These are phyloP conservation scores for Passer domesticus DNA, from an alignment of 2,113 vertebrate species.

Conservation along the genomic window DNA sequence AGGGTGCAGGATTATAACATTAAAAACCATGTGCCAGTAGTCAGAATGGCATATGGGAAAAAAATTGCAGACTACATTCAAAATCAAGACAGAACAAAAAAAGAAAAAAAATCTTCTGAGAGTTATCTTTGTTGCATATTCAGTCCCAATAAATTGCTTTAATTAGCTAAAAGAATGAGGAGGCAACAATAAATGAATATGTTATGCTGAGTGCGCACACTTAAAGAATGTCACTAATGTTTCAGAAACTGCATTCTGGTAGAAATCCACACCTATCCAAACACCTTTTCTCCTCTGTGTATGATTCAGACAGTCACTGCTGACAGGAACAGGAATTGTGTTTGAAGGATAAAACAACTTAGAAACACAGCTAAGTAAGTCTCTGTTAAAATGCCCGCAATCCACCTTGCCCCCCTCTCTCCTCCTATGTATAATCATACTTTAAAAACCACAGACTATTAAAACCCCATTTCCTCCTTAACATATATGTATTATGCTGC, in stretches of 20 bases:
- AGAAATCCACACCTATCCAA: background rate
- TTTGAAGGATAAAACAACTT: background rate
- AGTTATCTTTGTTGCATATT: conserved; percentile 69
- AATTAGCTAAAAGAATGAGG: conserved; percentile 58
- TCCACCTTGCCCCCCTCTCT: background rate
- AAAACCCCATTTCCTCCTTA: background rate
- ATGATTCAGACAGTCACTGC: background rate
- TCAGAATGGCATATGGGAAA: conserved; percentile 54
- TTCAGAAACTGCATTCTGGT: background rate
- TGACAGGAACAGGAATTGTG: background rate
- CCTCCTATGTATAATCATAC: background rate
- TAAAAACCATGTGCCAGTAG: conserved; percentile 38
- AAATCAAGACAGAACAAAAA: conserved; percentile 4
- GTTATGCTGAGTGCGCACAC: conserved; percentile 7
- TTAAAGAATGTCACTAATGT: background rate
- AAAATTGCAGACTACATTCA: conserved; percentile 35
- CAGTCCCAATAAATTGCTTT: conserved; percentile 64
- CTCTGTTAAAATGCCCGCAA: background rate
- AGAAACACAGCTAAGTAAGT: background rate
- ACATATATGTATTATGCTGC: background rate
- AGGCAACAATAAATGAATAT: conserved; percentile 38
- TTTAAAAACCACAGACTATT: background rate
- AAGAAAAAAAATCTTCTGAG: conserved; percentile 43
- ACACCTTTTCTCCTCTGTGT: background rate
- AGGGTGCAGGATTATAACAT: background rate